Evolutionary conservation across 92 coral and sea anemone species (phyloP).

Genomic region (Micromussa lordhowensis): DNA sequence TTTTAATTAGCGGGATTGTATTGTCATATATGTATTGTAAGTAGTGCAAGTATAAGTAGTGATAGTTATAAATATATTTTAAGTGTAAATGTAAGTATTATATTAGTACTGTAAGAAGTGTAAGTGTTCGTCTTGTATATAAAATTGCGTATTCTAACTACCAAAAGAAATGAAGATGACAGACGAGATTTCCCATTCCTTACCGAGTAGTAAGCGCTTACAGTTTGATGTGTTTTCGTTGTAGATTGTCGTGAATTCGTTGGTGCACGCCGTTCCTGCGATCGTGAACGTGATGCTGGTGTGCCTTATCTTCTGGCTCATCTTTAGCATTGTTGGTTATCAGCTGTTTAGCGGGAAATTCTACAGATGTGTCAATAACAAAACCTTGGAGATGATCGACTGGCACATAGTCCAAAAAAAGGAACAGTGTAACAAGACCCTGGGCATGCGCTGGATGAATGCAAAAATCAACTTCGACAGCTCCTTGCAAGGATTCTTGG

Average conservation of each 20-base stretch:
- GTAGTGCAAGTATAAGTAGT: no score
- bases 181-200: neutral
- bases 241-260: constrained; percentile 95
- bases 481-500: constrained; percentile 90
- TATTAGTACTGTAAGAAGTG: no score
- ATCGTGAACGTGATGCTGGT: constrained; percentile 95
- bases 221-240: neutral
- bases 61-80: no score
- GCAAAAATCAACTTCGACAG: constrained; percentile 92
- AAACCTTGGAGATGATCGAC: constrained; percentile 1
- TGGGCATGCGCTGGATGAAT: constrained; percentile 80
- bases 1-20: no score
- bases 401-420: constrained; percentile 29
- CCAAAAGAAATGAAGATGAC: neutral
- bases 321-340: constrained; percentile 95
- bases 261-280: constrained; percentile 97
- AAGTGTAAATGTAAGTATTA: no score
- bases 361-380: constrained; percentile 63
- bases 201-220: neutral
- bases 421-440: constrained; percentile 19
- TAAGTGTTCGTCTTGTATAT: no score
- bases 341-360: constrained; percentile 96
- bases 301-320: constrained; percentile 97
- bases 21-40: no score
- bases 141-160: no score